Evolutionary conservation across 2,888 invertebrate genomes (phyloP), one percentile per base, ranked within the genome.

Genomic region (Lamellibrachia columna): DNA sequence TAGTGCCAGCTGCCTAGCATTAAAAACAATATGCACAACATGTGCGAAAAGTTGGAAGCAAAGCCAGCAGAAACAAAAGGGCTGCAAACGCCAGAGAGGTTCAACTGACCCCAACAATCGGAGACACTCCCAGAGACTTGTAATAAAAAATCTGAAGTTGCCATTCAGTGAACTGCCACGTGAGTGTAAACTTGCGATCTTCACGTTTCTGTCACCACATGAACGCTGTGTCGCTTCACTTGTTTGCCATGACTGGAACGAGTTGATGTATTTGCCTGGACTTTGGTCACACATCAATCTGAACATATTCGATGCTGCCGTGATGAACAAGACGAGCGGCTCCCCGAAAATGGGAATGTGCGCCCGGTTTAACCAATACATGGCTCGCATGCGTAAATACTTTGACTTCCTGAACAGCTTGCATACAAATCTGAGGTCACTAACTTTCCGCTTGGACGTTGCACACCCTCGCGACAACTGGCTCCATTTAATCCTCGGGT

Each of bases 91-190:
- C 22, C 75, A 75, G 75, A 11, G 75, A 75, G 75, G 75, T 15
- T 1, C 75, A n/a, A 75, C 75, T 1, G 75, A 75, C 22, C 75
- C 75, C 22, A 22, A 4, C 22, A n/a, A 75, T 15, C 75, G 75
- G 22, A 15, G 75, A 22, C 75, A 75, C 22, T 75, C 75, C 22
- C 75, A 75, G 22, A 75, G 75, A 75, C 75, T 75, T 75, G 75
- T 75, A n/a, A 75, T 75, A 75, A 75, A 75, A n/a, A 75, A 75
- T 75, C 75, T 75, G 6, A 75, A 75, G 75, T 75, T 75, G 75
- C 75, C 75, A 6, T 75, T 75, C 75, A 75, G 75, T 75, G 75
- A 75, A 75, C 75, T 75, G 15, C 75, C 75, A 3, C 75, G 75
- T n/a, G 75, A 75, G 75, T 75, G 75, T 22, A 75, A 75, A 75